These are phyloP conservation scores for Haplochromis vanheusdeni DNA, from an alignment of 2,113 vertebrate genomes.

Conservation along the genomic window DNA sequence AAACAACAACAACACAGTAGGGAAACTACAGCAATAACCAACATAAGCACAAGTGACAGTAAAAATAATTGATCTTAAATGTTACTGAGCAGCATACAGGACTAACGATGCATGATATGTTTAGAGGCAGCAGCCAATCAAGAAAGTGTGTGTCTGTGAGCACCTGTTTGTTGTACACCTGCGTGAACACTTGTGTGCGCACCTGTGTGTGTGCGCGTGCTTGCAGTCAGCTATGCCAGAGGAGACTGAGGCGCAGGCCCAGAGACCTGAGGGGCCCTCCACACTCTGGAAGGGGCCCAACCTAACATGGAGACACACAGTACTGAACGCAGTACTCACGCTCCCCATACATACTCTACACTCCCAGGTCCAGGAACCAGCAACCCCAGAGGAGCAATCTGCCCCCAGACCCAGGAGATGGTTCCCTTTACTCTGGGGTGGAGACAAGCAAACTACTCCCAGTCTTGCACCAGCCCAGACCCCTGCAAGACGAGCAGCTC, in stretches of 20 bases:
- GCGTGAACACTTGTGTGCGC: background rate
- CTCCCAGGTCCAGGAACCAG: background rate
- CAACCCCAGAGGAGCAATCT: background rate
- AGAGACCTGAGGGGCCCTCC: background rate
- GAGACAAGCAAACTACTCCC: background rate
- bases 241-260: background rate
- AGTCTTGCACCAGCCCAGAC: background rate
- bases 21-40: background rate
- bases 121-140: background rate
- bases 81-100: background rate
- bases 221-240: background rate
- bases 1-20: background rate
- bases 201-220: background rate
- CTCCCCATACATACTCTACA: background rate
- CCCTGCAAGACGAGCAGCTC: background rate
- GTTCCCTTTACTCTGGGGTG: background rate
- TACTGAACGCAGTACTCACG: background rate
- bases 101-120: background rate
- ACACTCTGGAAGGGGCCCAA: background rate
- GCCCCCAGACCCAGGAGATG: background rate
- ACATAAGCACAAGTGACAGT: background rate
- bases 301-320: background rate
- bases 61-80: background rate
- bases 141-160: background rate
- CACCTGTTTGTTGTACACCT: background rate